These are phyloP conservation scores for Tricholaema leucomelas DNA, from an alignment of 2,113 vertebrate genomes.

Conservation along the genomic window DNA sequence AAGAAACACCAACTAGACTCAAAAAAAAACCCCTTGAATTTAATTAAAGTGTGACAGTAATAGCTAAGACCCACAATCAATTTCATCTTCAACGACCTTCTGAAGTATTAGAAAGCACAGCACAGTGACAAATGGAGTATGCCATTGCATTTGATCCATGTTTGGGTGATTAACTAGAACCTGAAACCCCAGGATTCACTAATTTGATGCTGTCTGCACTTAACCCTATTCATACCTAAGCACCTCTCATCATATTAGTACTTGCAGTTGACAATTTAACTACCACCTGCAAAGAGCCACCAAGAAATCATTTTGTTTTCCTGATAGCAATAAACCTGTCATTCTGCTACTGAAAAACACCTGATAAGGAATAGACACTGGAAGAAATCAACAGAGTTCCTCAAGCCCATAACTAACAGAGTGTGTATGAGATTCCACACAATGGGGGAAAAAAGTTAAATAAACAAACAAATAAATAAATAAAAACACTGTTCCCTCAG, in stretches of 20 bases:
- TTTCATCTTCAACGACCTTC: slow-evolving; percentile 12
- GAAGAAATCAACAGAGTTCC: background rate
- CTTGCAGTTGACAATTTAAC: background rate
- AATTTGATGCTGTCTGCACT: background rate
- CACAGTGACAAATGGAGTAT: background rate
- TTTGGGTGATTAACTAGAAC: background rate
- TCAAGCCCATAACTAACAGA: background rate
- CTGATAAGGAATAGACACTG: background rate
- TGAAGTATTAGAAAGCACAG: background rate
- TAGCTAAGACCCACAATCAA: background rate
- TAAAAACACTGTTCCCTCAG: background rate
- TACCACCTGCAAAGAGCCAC: background rate
- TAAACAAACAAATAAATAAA: background rate
- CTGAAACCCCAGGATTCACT: background rate
- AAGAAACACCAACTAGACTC: background rate
- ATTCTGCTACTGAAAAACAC: slow-evolving; percentile 25
- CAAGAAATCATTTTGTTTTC: slow-evolving; percentile 20
- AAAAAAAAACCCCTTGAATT: background rate
- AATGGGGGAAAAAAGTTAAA: background rate
- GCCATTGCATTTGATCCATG: background rate
- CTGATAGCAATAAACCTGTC: slow-evolving; percentile 47
- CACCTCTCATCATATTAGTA: background rate
- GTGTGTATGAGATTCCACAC: background rate
- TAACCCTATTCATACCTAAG: background rate
- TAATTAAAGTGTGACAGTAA: slow-evolving; percentile 35